Conservation (phyloP, 2,888 invertebrate species). For the Phlogophora meticulosa region DNA sequence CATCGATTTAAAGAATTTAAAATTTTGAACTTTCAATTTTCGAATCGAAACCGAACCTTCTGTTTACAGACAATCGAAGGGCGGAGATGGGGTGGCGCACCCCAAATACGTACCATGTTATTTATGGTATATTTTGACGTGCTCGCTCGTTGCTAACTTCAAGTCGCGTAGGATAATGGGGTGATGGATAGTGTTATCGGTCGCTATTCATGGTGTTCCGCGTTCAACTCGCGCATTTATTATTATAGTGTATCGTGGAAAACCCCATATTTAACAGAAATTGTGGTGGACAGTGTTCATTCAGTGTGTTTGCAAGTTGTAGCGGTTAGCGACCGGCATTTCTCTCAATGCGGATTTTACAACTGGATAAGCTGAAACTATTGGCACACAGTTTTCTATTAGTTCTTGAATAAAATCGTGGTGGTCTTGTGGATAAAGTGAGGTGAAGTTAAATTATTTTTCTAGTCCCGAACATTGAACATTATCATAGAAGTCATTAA, state of each 20-base stretch:
- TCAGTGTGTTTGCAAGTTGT: conserved; percentile 68
- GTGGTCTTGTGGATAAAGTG: conserved; percentile 66
- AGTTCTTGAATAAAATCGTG: conserved; percentile 59
- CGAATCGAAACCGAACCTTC: conserved; percentile 72
- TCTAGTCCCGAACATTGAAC: conserved; percentile 9
- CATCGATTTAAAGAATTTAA: conserved; percentile 74
- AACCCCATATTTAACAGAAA: conserved; percentile 74
- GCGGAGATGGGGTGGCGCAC: conserved; percentile 79
- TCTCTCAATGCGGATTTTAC: conserved; percentile 74
- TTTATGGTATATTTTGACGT: conserved; percentile 91
- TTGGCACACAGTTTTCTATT: conserved; percentile 52
- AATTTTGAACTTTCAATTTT: conserved; percentile 70
- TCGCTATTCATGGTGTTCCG: conserved; percentile 85
- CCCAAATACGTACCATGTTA: conserved; percentile 84
- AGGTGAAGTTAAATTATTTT: conserved; percentile 58
- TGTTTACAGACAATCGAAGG: conserved; percentile 79
- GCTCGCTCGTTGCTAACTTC: conserved; percentile 87
- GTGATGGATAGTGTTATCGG: conserved; percentile 91
- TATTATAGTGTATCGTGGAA: conserved; percentile 79
- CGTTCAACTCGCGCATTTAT: conserved; percentile 81
- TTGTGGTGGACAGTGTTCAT: conserved; percentile 70
- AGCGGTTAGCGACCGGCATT: conserved; percentile 74
- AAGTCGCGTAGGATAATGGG: conserved; percentile 86
- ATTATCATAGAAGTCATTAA: conserved; percentile 45
- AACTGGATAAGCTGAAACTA: conserved; percentile 61